Evolutionary conservation across 2,113 vertebrate species (phyloP).

Genomic region (Anser cygnoides): DNA sequence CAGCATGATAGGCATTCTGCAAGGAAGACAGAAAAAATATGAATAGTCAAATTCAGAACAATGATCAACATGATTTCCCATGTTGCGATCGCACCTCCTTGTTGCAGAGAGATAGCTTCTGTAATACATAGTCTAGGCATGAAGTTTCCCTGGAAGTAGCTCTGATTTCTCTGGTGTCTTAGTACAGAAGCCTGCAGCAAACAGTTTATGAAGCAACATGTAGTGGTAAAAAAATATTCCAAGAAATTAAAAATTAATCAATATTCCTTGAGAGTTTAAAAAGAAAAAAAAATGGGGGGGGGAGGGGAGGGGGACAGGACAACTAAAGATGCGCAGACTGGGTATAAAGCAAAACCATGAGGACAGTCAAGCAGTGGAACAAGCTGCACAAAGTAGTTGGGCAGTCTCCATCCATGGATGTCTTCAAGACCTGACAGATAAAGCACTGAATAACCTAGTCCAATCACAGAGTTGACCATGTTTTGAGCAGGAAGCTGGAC

Average conservation of each 20-base stretch:
- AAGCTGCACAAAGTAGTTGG: neutral
- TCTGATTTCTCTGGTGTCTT: neutral
- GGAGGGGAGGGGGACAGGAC: too few relatives aligned
- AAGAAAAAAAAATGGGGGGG: too few relatives aligned
- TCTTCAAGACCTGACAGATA: neutral
- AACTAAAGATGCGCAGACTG: neutral
- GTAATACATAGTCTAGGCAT: neutral
- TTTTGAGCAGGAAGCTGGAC: neutral
- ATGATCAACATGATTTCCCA: neutral
- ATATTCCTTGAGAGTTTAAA: neutral
- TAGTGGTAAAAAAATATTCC: neutral
- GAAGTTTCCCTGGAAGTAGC: neutral
- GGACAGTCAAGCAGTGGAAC: neutral
- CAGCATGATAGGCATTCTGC: constrained; percentile 98
- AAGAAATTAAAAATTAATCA: neutral
- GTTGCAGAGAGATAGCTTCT: neutral
- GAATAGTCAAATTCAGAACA: neutral
- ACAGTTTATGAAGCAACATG: neutral
- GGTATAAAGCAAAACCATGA: neutral
- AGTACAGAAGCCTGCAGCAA: neutral
- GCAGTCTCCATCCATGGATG: neutral
- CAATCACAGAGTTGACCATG: neutral
- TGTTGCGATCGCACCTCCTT: neutral
- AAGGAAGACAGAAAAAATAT: constrained; percentile 7
- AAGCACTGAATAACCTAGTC: neutral